phyloP scores from a whole-genome alignment of 2,113 vertebrate genomes.

The Crotalus tigris region DNA sequence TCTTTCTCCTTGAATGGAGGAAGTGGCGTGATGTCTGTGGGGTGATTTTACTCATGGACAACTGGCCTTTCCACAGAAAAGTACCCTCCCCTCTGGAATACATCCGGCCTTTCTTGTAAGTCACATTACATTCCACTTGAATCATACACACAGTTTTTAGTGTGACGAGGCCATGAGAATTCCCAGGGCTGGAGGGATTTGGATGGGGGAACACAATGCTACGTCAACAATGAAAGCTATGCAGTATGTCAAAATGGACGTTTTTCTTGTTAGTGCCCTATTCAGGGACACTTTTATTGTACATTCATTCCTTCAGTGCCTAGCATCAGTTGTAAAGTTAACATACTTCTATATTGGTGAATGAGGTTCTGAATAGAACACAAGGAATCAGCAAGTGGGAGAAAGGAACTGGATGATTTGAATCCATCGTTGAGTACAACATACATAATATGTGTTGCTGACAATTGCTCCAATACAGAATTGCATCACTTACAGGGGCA shows the following conservation, averaged over 20 bases:
- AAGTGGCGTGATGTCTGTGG: slow-evolving; percentile 46
- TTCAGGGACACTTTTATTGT: neutral
- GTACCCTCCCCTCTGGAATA: neutral
- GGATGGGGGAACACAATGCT: neutral
- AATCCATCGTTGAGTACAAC: neutral
- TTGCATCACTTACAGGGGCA: neutral
- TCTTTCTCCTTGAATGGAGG: slow-evolving; percentile 45
- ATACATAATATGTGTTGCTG: neutral
- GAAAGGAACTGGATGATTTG: neutral
- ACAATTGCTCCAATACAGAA: neutral
- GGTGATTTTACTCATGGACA: slow-evolving; percentile 40
- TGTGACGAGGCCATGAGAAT: slow-evolving; percentile 50
- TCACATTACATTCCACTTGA: slow-evolving; percentile 35
- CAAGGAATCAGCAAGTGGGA: neutral
- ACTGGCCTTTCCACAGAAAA: slow-evolving; percentile 41
- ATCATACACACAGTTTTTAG: neutral
- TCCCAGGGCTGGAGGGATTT: neutral
- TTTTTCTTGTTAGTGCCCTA: neutral
- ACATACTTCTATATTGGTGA: no score
- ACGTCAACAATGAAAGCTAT: neutral
- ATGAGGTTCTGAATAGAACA: neutral
- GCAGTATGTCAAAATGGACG: neutral
- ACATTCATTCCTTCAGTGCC: neutral
- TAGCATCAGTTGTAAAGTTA: neutral
- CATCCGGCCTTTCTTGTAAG: neutral